Evolutionary conservation across 2,888 invertebrate species (phyloP).

Genomic region (Drosophila prostipennis): DNA sequence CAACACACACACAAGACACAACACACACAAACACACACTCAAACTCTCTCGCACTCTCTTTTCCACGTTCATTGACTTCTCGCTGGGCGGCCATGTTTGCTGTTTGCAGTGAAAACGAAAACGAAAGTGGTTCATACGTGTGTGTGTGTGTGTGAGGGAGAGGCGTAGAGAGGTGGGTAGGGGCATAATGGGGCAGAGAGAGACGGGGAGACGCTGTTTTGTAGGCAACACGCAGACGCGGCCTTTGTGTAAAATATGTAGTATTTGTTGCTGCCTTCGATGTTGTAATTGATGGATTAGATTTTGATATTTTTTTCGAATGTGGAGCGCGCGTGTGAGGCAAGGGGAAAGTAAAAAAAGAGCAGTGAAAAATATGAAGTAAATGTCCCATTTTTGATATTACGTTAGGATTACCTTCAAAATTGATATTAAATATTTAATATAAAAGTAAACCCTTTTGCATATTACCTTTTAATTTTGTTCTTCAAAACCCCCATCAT

Average conservation of each 20-base stretch:
- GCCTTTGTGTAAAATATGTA: constrained; percentile 56
- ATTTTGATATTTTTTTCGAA: constrained; percentile 48
- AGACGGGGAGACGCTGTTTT: constrained; percentile 39
- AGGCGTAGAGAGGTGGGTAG: constrained; percentile 5
- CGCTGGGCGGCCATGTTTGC: constrained; percentile 43
- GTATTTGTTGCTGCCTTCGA: constrained; percentile 32
- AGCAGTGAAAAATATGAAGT: neutral
- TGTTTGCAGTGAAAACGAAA: constrained; percentile 64
- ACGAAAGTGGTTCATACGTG: constrained; percentile 71
- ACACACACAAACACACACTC: neutral
- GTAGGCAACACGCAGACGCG: constrained; percentile 60
- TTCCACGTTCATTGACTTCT: constrained; percentile 74
- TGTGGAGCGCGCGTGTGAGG: constrained; percentile 18
- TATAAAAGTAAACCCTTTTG: too few relatives aligned
- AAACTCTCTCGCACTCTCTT: constrained; percentile 31
- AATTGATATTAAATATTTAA: too few relatives aligned
- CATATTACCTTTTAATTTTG: too few relatives aligned
- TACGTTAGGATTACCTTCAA: too few relatives aligned
- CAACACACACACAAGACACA: constrained; percentile 4
- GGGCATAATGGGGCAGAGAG: neutral
- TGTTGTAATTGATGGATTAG: constrained; percentile 76
- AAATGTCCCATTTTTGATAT: neutral
- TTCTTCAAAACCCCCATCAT: neutral
- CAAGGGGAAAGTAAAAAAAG: constrained; percentile 17
- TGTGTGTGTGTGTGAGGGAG: constrained; percentile 18